These are phyloP conservation scores for Takifugu bimaculatus DNA, from an alignment of 2,113 vertebrate species.

Conservation along the genomic window DNA sequence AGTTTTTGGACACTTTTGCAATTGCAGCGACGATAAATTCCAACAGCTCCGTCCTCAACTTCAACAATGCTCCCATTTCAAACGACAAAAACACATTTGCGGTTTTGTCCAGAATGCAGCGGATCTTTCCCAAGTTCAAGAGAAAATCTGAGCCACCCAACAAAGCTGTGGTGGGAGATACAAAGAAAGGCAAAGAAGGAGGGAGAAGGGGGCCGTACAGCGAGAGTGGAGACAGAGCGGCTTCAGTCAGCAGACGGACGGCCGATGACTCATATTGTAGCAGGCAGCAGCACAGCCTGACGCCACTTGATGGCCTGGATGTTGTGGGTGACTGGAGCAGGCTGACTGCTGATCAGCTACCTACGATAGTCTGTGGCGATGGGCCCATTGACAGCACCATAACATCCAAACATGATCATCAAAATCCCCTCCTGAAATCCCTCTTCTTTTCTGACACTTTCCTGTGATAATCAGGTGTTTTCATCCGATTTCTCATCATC, in stretches of 20 bases:
- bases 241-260: conserved; percentile 56
- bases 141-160: conserved; percentile 6
- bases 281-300: conserved; percentile 24
- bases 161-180: conserved; percentile 39
- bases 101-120: background rate
- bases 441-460: too few relatives aligned
- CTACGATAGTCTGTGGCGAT: background rate
- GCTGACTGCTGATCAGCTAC: background rate
- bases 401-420: too few relatives aligned
- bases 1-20: background rate
- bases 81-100: background rate
- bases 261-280: conserved; percentile 49
- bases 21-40: too few relatives aligned
- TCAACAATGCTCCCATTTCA: too few relatives aligned
- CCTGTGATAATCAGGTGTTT: too few relatives aligned
- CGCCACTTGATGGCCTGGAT: conserved; percentile 20
- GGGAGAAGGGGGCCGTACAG: conserved; percentile 12
- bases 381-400: too few relatives aligned
- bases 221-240: conserved; percentile 40
- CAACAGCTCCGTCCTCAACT: too few relatives aligned
- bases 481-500: too few relatives aligned
- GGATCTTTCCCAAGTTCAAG: background rate
- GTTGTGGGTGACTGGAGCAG: conserved; percentile 11
- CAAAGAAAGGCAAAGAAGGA: conserved; percentile 51
- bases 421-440: too few relatives aligned